Percentiles rank a stretch among this genome's conserved stretches.
Conservation (phyloP, 2,797 vertebrate genomes). For the Thunnus albacares region DNA sequence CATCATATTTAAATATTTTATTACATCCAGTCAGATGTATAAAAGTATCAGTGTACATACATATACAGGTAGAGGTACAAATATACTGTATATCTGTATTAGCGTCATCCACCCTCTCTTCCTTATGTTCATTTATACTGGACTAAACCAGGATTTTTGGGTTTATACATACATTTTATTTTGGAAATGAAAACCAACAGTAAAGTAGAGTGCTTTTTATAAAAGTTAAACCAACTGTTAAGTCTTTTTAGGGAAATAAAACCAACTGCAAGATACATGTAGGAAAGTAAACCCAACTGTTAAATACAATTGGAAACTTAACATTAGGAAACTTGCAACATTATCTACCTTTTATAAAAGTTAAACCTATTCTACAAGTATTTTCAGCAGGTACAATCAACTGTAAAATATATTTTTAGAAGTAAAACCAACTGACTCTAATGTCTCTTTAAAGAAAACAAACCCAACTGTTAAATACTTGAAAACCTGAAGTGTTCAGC, state of each 20-base stretch:
- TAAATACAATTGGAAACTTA: background rate
- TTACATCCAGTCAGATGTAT: background rate
- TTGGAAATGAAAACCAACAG: background rate
- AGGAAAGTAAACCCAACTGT: background rate
- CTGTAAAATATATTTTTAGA: background rate
- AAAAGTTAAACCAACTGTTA: background rate
- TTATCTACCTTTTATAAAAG: background rate
- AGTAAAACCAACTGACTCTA: no score
- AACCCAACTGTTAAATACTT: background rate
- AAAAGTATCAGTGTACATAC: background rate
- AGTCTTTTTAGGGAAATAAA: background rate
- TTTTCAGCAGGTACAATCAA: background rate
- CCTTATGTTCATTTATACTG: background rate
- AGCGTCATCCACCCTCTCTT: background rate
- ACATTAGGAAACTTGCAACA: background rate
- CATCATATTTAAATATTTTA: no score
- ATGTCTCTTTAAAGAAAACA: background rate
- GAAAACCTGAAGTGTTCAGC: background rate
- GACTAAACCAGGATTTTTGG: slow-evolving; percentile 12
- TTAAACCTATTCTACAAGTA: background rate
- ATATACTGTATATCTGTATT: background rate
- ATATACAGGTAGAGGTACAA: background rate
- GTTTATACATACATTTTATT: background rate
- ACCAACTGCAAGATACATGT: background rate
- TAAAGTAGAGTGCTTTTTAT: background rate